These are phyloP conservation scores for Lycophotia porphyrea DNA, from an alignment of 2,888 invertebrate genomes.

Conservation along the genomic window DNA sequence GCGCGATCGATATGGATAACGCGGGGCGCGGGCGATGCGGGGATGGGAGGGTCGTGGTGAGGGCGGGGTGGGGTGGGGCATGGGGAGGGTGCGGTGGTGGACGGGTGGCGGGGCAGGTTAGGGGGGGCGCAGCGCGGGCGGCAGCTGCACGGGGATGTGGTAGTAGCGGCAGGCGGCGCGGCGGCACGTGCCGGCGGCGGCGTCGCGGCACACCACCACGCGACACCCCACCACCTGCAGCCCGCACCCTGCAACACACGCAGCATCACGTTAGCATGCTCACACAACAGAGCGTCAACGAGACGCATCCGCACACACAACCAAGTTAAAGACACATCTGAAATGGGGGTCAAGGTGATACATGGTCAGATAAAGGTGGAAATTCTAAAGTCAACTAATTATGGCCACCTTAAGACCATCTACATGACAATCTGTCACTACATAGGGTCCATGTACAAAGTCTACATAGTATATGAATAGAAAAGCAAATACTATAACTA, in stretches of 20 bases:
- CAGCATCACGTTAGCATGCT: conserved; percentile 2
- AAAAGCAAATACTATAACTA: conserved; percentile 62
- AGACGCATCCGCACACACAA: conserved; percentile 6
- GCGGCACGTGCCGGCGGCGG: conserved; percentile 97
- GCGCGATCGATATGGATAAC: conserved; percentile 84
- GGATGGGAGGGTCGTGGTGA: conserved; percentile 58
- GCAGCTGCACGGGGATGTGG: conserved; percentile 98
- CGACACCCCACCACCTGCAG: conserved; percentile 98
- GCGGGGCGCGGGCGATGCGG: conserved; percentile 78
- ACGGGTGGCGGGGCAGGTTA: conserved; percentile 79
- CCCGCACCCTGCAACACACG: conserved; percentile 94
- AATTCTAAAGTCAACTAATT: conserved; percentile 45
- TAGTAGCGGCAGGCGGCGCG: conserved; percentile 99
- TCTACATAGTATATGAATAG: conserved; percentile 59
- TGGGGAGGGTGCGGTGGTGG: conserved; percentile 66
- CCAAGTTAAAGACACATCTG: conserved; percentile 15
- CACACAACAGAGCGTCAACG: background rate
- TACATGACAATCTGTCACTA: conserved; percentile 36
- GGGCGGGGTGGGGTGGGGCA: conserved; percentile 41
- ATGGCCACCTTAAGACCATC: conserved; percentile 30
- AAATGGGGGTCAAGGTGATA: conserved; percentile 12
- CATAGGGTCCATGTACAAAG: conserved; percentile 35
- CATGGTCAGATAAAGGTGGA: conserved; percentile 13
- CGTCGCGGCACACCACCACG: conserved; percentile 98
- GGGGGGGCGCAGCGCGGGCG: conserved; percentile 92